Evolutionary conservation across 1,140 invertebrate species (phyloP), one percentile per base, ranked within the genome.

Genomic region (Rhopalosiphum maidis): DNA sequence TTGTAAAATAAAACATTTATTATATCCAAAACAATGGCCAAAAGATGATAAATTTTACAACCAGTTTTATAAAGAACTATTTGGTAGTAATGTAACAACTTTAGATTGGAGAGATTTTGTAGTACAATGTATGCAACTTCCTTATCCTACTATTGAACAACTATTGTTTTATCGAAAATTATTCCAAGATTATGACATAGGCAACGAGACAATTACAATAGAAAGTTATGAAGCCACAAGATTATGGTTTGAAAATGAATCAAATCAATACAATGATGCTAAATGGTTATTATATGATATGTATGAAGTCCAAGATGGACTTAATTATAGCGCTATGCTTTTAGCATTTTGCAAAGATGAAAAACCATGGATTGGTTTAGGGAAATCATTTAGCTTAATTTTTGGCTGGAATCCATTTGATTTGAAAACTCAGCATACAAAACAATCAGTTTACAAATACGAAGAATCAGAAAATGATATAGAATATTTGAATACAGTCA

Each of bases 101-200:
- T 23, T 91, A 35, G 90, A 91, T 91, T 91, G 90, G 90, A 77
- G 90, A 91, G 90, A 91, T 9, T 83, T 91, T 91, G 46, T 77
- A 68, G n/a, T 91, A 35, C 90, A 91, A 37, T 91, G 55, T 46
- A 48, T 91, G 55, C 46, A 91, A 25, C 90, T 91, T 37, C 30
- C 90, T 43, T 82, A 82, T 82, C 68, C 68, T 35, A 46, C 43
- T 15, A 82, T 83, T n/a, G 68, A 91, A 25, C 55, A 91, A 25
- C 6, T 91, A 48, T 51, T 91, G 21, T 83, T 48, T 83, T 91
- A 91, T 83, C 68, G 46, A 35, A 82, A 91, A 37, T 25, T 82
- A 83, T 91, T 91, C 46, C 41, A 83, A 37, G 41, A 22, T 23
- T 22, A 83, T 91, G 90, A 91, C 25, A 22, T 46, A 25, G 90